A percentile compares a stretch with the other conserved stretches of the same genome.
phyloP scores from a whole-genome alignment of 2,888 invertebrate species.

The Colletes collaris region DNA sequence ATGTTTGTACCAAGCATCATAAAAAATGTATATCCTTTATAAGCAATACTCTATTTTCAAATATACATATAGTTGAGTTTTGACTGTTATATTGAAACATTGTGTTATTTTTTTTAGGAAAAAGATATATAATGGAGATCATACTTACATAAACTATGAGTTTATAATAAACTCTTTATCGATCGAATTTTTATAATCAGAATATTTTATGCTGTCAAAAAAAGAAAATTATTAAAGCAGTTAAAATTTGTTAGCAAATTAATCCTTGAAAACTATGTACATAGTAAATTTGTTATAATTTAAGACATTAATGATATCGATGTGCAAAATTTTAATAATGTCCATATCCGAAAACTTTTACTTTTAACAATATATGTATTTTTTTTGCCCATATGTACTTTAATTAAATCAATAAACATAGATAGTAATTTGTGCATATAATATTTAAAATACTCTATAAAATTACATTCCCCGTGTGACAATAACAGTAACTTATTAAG shows the following conservation, averaged over 20 bases:
- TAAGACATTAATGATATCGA: background rate
- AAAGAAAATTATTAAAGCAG: background rate
- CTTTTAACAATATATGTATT: background rate
- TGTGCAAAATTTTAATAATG: background rate
- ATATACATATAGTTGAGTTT: background rate
- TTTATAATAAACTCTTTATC: conserved; percentile 30
- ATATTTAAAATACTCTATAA: conserved; percentile 9
- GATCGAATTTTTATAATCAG: conserved; percentile 13
- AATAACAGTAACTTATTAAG: conserved; percentile 13
- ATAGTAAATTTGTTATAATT: background rate
- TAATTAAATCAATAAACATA: background rate
- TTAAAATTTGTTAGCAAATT: background rate
- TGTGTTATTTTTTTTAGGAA: background rate
- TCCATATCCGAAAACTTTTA: conserved; percentile 1
- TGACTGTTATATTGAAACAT: conserved; percentile 18
- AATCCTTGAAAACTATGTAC: background rate
- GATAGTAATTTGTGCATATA: conserved; percentile 5
- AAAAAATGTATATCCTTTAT: conserved; percentile 36
- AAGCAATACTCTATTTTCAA: conserved; percentile 22
- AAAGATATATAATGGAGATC: conserved; percentile 12
- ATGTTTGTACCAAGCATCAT: background rate
- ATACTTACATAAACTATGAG: conserved; percentile 14
- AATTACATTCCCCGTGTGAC: conserved; percentile 1
- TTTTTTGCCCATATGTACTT: background rate
- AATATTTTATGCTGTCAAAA: background rate